Percentiles rank a stretch among this genome's conserved stretches.
phyloP scores from a whole-genome alignment of 2,888 invertebrate species.

The Hipparchia semele region DNA sequence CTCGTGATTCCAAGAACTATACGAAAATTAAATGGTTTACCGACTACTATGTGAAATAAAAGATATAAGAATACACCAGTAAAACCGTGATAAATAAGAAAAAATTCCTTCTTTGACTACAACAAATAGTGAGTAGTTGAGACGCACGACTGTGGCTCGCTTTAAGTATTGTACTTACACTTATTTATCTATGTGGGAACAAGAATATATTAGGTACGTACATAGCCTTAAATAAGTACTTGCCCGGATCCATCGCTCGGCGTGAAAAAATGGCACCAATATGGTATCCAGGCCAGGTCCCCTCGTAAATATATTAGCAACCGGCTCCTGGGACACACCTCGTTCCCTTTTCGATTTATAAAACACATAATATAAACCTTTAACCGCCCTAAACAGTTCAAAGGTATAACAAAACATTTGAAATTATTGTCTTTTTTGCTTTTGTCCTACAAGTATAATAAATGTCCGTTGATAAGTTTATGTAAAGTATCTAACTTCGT shows the following conservation, averaged over 20 bases:
- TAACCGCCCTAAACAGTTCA: background rate
- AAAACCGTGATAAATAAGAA: too few relatives aligned
- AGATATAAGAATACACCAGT: too few relatives aligned
- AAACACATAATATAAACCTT: background rate
- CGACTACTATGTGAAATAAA: too few relatives aligned
- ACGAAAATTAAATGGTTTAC: too few relatives aligned
- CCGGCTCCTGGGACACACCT: background rate
- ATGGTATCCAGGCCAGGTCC: slow-evolving; percentile 3
- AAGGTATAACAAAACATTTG: background rate
- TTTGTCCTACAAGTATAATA: background rate
- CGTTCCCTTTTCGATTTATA: background rate
- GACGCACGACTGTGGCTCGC: too few relatives aligned
- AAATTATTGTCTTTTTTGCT: background rate
- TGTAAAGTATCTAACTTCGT: too few relatives aligned
- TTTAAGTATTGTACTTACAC: too few relatives aligned
- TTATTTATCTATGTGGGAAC: background rate
- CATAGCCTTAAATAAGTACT: background rate
- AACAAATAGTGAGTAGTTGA: too few relatives aligned
- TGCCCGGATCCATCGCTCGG: background rate
- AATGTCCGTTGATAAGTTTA: background rate
- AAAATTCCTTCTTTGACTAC: too few relatives aligned
- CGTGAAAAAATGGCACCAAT: slow-evolving; percentile 14
- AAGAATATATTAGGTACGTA: background rate
- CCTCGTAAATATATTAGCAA: slow-evolving; percentile 12
- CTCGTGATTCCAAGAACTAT: too few relatives aligned